Conservation (phyloP, 1,140 invertebrate genomes). For the Cephus cinctus region DNA sequence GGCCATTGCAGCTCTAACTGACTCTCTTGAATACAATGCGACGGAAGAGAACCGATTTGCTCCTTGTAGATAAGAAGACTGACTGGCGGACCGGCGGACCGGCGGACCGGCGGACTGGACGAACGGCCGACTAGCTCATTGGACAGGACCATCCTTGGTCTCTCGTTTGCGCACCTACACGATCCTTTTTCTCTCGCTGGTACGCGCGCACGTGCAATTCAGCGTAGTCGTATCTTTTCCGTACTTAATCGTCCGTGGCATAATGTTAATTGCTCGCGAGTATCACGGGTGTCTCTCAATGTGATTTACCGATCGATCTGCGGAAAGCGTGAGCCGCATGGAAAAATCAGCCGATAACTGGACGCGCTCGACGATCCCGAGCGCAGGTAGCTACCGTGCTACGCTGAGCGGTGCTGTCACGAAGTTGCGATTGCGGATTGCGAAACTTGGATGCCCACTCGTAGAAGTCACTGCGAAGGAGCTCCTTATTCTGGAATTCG, state of each 20-base stretch:
- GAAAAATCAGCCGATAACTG: too few relatives aligned
- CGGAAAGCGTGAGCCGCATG: too few relatives aligned
- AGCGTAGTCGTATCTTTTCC: constrained; percentile 20
- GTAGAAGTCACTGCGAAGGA: too few relatives aligned
- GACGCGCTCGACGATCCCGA: too few relatives aligned
- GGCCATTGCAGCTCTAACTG: constrained; percentile 18
- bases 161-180: constrained; percentile 19
- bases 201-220: constrained; percentile 14
- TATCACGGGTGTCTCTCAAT: constrained; percentile 20
- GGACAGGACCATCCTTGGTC: constrained; percentile 12
- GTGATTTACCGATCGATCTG: constrained; percentile 28
- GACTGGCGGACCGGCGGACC: neutral
- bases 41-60: constrained; percentile 27
- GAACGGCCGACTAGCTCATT: constrained; percentile 29
- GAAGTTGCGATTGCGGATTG: too few relatives aligned
- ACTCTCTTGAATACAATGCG: constrained; percentile 22
- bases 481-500: too few relatives aligned
- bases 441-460: too few relatives aligned
- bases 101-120: constrained; percentile 8
- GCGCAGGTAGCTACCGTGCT: too few relatives aligned
- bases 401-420: too few relatives aligned
- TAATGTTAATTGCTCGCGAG: constrained; percentile 30
- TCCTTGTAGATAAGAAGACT: constrained; percentile 11
- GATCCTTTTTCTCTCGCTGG: constrained; percentile 5
- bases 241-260: constrained; percentile 27